Evolutionary conservation across 2,113 vertebrate genomes (phyloP).

Genomic region (Chloropsis hardwickii): DNA sequence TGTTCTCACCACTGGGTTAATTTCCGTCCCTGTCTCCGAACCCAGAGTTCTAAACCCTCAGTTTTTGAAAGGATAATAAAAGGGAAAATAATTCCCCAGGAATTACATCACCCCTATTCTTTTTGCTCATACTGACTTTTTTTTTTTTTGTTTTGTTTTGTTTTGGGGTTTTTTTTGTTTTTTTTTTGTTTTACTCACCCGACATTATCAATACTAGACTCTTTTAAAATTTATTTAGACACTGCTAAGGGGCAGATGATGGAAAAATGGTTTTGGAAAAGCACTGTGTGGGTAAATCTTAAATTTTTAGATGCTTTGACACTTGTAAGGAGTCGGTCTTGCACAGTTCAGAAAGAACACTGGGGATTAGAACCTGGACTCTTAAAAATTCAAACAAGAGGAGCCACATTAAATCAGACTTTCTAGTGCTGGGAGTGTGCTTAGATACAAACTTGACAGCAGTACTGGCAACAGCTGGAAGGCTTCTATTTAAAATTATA

Average conservation of each 20-base stretch:
- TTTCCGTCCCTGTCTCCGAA: background rate
- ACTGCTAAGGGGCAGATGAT: background rate
- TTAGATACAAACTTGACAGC: conserved; percentile 5
- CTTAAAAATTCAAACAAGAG: background rate
- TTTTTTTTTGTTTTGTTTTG: no score
- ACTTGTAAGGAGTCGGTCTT: background rate
- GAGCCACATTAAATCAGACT: background rate
- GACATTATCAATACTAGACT: background rate
- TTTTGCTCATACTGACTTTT: background rate
- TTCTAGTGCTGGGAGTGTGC: background rate
- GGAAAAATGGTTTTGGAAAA: background rate
- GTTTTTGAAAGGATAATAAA: background rate
- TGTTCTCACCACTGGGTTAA: background rate
- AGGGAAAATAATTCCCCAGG: background rate
- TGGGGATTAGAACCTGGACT: background rate
- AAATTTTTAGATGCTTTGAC: background rate
- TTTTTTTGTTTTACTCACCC: background rate
- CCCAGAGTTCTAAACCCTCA: background rate
- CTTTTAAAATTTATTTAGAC: background rate
- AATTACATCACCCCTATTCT: background rate
- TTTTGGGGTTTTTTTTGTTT: background rate
- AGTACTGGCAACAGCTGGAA: conserved; percentile 43
- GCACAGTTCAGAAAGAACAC: background rate
- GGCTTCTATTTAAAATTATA: conserved; percentile 32
- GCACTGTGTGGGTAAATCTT: background rate